A percentile compares a stretch with the other conserved stretches of the same genome.
Evolutionary conservation across 2,113 vertebrate species (phyloP).

Genomic region (Corydoras sp.): DNA sequence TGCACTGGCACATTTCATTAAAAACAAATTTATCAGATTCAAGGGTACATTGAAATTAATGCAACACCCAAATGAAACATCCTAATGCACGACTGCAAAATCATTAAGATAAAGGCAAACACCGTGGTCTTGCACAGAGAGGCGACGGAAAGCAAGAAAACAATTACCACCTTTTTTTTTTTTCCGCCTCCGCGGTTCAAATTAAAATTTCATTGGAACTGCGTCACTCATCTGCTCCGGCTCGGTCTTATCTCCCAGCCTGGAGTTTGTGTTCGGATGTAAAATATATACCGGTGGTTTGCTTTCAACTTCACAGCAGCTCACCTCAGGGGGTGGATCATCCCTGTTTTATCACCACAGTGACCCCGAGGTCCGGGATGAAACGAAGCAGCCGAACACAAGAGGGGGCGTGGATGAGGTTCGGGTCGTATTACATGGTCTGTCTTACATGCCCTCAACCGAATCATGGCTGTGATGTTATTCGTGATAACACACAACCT

Average conservation of each 20-base stretch:
- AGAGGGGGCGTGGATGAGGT: no score
- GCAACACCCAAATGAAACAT: slow-evolving; percentile 34
- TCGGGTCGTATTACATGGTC: no score
- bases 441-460: no score
- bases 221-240: background rate
- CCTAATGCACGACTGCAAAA: slow-evolving; percentile 28
- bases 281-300: no score
- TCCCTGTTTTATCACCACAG: no score
- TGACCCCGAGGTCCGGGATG: no score
- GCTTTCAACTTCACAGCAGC: no score
- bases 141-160: slow-evolving; percentile 9
- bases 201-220: background rate
- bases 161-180: background rate
- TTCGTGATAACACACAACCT: no score
- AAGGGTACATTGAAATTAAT: slow-evolving; percentile 37
- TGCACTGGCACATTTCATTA: slow-evolving; percentile 46
- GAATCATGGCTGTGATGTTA: no score
- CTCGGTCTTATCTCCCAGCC: background rate
- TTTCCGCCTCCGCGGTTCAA: background rate
- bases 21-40: slow-evolving; percentile 46
- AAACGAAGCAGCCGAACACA: no score
- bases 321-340: no score
- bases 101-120: slow-evolving; percentile 33
- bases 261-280: no score
- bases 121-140: slow-evolving; percentile 8